These are phyloP conservation scores for Lethenteron reissneri DNA, from an alignment of 2,113 vertebrate genomes.

Conservation along the genomic window DNA sequence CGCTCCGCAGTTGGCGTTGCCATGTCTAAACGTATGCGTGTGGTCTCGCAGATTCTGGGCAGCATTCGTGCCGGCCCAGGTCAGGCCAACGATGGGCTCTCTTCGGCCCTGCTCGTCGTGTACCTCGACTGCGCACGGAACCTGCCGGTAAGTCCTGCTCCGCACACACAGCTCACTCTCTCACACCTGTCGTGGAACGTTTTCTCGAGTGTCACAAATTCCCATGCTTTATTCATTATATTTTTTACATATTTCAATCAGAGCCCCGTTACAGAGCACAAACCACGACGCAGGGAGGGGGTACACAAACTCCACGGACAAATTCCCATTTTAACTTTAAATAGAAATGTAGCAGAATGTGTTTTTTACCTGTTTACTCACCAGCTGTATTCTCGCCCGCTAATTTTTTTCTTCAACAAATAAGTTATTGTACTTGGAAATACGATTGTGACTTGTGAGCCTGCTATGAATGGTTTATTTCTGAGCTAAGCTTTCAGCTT, in stretches of 20 bases:
- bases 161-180: not conserved
- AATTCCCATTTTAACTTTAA: not conserved
- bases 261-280: too few species aligned
- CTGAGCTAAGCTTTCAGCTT: too few species aligned
- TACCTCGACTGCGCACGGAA: slow-evolving; percentile 75
- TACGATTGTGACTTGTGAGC: too few species aligned
- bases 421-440: too few species aligned
- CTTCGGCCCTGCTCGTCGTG: slow-evolving; percentile 62
- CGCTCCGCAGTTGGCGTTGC: not conserved
- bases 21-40: not conserved
- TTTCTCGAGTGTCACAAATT: slow-evolving; percentile 7
- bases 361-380: not conserved
- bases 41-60: slow-evolving; percentile 33
- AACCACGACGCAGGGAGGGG: too few species aligned
- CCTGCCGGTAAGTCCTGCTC: slow-evolving; percentile 50
- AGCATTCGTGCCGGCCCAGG: slow-evolving; percentile 48
- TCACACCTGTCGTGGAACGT: not conserved
- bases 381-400: too few species aligned
- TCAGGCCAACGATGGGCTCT: slow-evolving; percentile 58
- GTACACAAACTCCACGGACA: too few species aligned
- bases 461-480: too few species aligned
- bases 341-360: not conserved
- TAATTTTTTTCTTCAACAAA: too few species aligned
- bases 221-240: too few species aligned
- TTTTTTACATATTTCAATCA: too few species aligned